Base-by-base conservation (phyloP, 2,888 invertebrate genomes). In the Oegoconia quadripuncta region DNA sequence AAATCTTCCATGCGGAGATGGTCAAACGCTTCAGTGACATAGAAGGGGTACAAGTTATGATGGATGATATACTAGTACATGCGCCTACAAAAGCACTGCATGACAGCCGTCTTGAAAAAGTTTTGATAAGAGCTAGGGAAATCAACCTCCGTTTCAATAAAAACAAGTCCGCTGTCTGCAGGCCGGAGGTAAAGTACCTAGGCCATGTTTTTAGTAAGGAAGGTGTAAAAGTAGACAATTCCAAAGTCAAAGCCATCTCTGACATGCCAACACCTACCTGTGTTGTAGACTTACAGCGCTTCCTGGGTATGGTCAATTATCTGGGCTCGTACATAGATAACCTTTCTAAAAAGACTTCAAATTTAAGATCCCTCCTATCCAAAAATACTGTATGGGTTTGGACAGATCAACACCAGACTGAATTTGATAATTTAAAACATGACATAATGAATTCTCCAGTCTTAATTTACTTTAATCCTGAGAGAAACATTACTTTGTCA, bases 11-110 rank as follows among this genome's bases (percentile, higher is more conserved):
- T 20, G 14, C 11, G 1, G 34, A 34, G 26, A 43, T 43, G 43
- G 3, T 25, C 1, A 40, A 46, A 8, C 9, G 11, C 11, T 43
- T 43, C 14, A 12, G 29, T 17, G 9, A 8, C 1, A 34, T 34
- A 2, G 12, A n/a, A 16, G 41, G 31, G 3, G 48, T 49, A 1
- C 29, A 39, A 25, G 38, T 47, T 3, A 39, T 46, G 16, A 42
- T 45, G 14, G 53, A 56, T 25, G 50, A 54, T 37, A 26, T 56
- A 5, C 29, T 52, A 6, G 33, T 54, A 2, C 45, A 37, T 34
- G 54, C 13, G 34, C 1, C 26, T 50, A 16, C 8, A 47, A 14
- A 39, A 37, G 34, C 45, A 48, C 7, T 26, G 48, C 22, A 6
- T 37, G 6, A 43, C 42, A 39, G 52, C 50, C 13, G 34, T 2